A percentile compares a stretch with the other conserved stretches of the same genome.
Evolutionary conservation across 2,888 invertebrate genomes (phyloP).

Genomic region (Drosophila atroscutellata): DNA sequence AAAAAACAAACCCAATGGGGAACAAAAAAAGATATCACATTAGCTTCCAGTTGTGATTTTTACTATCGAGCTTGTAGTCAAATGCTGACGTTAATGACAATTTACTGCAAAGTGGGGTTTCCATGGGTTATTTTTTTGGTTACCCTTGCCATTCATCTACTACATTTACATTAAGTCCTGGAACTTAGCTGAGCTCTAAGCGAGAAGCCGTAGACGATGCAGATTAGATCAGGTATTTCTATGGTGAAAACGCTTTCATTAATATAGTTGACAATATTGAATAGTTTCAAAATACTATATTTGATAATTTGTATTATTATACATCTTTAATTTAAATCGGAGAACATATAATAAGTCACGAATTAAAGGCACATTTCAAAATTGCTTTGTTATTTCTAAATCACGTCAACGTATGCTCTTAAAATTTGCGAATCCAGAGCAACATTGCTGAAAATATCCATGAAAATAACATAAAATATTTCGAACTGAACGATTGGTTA

Average conservation of each 20-base stretch:
- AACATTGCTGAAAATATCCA: not conserved
- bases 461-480: not conserved
- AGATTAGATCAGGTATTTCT: not conserved
- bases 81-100: slow-evolving; percentile 46
- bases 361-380: not conserved
- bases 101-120: slow-evolving; percentile 41
- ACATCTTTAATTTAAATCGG: not conserved
- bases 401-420: not conserved
- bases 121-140: not conserved
- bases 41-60: slow-evolving; percentile 42
- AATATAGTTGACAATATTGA: not conserved
- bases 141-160: not conserved
- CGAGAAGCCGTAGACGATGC: not conserved
- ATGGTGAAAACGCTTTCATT: not conserved
- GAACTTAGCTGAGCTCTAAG: not conserved
- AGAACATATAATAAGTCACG: not conserved
- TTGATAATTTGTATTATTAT: not conserved
- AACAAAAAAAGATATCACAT: slow-evolving; percentile 29
- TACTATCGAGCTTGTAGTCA: slow-evolving; percentile 27
- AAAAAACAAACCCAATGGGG: slow-evolving; percentile 1
- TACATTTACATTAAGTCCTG: not conserved
- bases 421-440: not conserved
- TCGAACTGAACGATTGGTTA: not conserved
- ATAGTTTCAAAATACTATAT: not conserved
- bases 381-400: not conserved